A percentile compares a stretch with the other conserved stretches of the same genome.
phyloP scores from a whole-genome alignment of 2,888 invertebrate species.

The Zhengitettix transpicula region DNA sequence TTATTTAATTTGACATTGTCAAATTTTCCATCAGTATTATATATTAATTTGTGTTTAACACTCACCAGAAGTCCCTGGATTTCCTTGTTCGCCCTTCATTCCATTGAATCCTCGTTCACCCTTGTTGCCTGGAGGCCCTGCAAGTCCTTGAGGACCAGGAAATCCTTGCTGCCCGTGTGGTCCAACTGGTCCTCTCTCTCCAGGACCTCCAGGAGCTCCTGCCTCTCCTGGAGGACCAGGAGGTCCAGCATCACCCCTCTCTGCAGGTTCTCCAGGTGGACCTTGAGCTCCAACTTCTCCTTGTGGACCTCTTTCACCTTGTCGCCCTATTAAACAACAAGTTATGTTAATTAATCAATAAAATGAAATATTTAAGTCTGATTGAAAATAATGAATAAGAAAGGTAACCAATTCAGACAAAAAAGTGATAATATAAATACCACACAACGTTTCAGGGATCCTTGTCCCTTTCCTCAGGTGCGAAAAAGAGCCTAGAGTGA shows the following conservation, averaged over 20 bases:
- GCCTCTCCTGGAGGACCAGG: slow-evolving; percentile 52
- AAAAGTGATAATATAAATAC: too few relatives aligned
- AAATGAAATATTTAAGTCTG: too few relatives aligned
- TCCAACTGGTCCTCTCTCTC: slow-evolving; percentile 58
- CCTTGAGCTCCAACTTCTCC: slow-evolving; percentile 60
- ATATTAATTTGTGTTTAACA: too few relatives aligned
- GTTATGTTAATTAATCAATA: too few relatives aligned
- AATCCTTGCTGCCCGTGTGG: slow-evolving; percentile 51
- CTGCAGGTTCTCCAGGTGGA: slow-evolving; percentile 65
- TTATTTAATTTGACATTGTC: too few relatives aligned
- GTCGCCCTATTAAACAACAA: slow-evolving; percentile 30
- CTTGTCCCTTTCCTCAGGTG: too few relatives aligned
- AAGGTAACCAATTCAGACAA: too few relatives aligned
- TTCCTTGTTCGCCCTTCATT: slow-evolving; percentile 57
- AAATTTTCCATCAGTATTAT: too few relatives aligned
- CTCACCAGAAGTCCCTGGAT: slow-evolving; percentile 37
- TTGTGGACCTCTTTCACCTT: slow-evolving; percentile 60
- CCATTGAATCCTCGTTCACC: slow-evolving; percentile 57
- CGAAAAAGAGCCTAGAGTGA: too few relatives aligned
- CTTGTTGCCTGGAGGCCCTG: slow-evolving; percentile 53
- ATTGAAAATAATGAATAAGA: too few relatives aligned
- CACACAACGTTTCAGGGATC: too few relatives aligned
- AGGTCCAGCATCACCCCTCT: slow-evolving; percentile 58
- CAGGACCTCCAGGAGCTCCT: slow-evolving; percentile 56
- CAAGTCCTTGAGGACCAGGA: slow-evolving; percentile 48